These are phyloP conservation scores for Grantiella picta DNA, from an alignment of 2,113 vertebrate genomes.

Conservation along the genomic window DNA sequence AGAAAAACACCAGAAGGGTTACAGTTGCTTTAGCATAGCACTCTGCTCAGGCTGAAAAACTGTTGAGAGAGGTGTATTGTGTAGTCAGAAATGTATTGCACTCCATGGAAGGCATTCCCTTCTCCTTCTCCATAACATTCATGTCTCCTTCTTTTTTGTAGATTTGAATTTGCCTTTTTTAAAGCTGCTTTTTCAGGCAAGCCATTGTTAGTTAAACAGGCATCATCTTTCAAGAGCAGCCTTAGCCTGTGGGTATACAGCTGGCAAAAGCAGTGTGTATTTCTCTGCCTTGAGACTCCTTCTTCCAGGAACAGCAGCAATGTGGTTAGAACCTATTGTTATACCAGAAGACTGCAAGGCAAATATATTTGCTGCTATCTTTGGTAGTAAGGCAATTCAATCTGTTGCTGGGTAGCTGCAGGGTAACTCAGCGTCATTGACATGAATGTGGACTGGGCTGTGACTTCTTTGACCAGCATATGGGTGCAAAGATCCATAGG, in stretches of 20 bases:
- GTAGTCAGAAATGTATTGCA: neutral
- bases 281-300: neutral
- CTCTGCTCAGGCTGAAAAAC: neutral
- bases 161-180: neutral
- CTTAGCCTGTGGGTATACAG: neutral
- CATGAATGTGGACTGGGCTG: neutral
- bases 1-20: neutral
- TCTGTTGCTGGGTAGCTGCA: neutral
- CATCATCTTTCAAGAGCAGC: neutral
- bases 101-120: neutral
- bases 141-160: neutral
- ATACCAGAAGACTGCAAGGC: neutral
- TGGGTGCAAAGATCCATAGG: neutral
- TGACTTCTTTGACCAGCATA: rapidly evolving
- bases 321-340: neutral
- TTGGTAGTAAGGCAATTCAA: neutral
- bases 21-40: neutral
- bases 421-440: neutral
- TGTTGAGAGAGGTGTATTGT: neutral
- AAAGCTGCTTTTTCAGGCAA: neutral
- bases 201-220: neutral
- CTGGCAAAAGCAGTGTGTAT: neutral
- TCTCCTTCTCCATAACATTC: neutral
- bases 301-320: slow-evolving; percentile 22
- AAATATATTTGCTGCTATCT: neutral